Percentiles rank a stretch among this genome's conserved stretches.
These are phyloP conservation scores for Saguinus imperator DNA, from an alignment of 2,113 vertebrate species.

Conservation along the genomic window DNA sequence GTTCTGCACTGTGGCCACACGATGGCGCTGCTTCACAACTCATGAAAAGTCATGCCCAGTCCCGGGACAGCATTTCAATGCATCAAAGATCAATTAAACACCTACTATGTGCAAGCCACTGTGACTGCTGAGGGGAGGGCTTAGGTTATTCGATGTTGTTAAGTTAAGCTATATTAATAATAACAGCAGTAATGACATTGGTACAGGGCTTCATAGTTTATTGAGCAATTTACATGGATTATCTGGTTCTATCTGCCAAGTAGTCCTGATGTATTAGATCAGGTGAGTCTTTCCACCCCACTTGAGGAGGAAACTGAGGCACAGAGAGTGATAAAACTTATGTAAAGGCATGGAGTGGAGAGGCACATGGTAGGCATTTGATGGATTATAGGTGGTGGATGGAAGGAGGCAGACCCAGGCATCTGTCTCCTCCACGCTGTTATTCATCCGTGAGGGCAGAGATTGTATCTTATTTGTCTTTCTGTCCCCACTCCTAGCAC, in stretches of 20 bases:
- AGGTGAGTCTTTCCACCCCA: neutral
- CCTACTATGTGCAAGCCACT: slow-evolving; percentile 36
- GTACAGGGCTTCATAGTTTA: neutral
- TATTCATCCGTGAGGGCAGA: neutral
- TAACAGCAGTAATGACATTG: neutral
- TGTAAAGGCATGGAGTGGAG: neutral
- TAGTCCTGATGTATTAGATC: neutral
- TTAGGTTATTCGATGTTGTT: slow-evolving; percentile 67
- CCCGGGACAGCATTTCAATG: rapidly evolving
- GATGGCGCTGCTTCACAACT: slow-evolving; percentile 81
- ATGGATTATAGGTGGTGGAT: neutral
- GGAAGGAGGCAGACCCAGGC: neutral
- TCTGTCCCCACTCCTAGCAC: neutral
- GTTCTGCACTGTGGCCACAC: slow-evolving; percentile 64
- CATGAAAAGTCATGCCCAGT: neutral
- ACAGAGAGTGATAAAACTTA: neutral
- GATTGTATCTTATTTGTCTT: neutral
- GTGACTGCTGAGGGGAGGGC: slow-evolving; percentile 67
- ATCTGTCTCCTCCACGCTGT: neutral
- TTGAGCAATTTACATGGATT: neutral
- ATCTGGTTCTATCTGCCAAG: neutral
- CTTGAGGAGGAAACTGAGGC: slow-evolving; percentile 31
- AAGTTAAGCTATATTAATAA: slow-evolving; percentile 55
- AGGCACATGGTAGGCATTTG: neutral
- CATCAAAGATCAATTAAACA: neutral